Evolutionary conservation across 2,888 invertebrate genomes (phyloP).

Genomic region (Drosophila anceps): DNA sequence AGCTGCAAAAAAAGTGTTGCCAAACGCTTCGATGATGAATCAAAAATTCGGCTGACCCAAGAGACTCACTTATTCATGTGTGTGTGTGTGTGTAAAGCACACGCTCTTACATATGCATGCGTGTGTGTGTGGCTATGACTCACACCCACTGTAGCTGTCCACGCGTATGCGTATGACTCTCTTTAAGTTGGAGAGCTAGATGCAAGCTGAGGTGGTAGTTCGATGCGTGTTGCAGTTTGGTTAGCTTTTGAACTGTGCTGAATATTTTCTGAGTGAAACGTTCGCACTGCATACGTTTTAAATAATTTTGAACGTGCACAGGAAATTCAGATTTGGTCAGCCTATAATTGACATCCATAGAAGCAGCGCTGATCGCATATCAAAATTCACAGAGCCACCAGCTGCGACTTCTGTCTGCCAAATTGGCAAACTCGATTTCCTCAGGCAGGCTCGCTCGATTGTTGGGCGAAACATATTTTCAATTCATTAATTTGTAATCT

Average conservation of each 20-base stretch:
- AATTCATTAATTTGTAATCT: constrained; percentile 13
- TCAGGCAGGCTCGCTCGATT: background rate
- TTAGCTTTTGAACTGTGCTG: constrained; percentile 13
- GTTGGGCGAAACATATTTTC: constrained; percentile 21
- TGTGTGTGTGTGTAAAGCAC: background rate
- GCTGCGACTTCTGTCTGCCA: constrained; percentile 5
- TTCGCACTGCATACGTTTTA: constrained; percentile 7
- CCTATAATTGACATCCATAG: constrained; percentile 44
- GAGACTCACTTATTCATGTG: background rate
- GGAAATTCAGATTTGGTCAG: constrained; percentile 49
- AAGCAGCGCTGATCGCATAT: constrained; percentile 24
- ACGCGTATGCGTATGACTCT: constrained; percentile 13
- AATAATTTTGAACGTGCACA: constrained; percentile 29
- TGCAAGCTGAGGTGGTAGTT: constrained; percentile 3
- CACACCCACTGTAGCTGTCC: constrained; percentile 10
- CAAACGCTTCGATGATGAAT: constrained; percentile 49
- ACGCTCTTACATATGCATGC: background rate
- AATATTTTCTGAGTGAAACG: constrained; percentile 20
- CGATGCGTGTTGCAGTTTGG: constrained; percentile 29
- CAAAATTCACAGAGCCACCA: constrained; percentile 14
- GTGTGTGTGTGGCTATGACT: constrained; percentile 19
- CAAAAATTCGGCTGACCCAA: constrained; percentile 33
- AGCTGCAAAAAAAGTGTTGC: constrained; percentile 39
- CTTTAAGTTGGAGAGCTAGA: constrained; percentile 4
- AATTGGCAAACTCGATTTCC: constrained; percentile 54